These are phyloP conservation scores for Macroglossus sobrinus DNA, from an alignment of 2,113 vertebrate genomes.

Conservation along the genomic window DNA sequence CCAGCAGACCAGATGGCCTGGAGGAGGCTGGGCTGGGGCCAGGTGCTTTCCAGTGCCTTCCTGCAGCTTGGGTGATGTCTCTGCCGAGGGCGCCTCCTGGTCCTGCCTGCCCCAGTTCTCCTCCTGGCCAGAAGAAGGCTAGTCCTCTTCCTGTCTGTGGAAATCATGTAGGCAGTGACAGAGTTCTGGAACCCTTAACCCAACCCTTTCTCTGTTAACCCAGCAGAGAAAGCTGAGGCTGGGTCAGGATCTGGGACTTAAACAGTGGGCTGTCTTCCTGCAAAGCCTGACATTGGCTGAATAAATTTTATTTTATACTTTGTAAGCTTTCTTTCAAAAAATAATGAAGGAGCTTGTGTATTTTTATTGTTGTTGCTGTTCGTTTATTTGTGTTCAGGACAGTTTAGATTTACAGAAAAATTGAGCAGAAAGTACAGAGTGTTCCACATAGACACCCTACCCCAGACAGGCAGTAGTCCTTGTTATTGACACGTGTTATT, in stretches of 20 bases:
- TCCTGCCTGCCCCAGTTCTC: neutral
- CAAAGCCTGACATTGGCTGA: neutral
- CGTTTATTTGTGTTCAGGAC: neutral
- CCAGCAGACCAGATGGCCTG: neutral
- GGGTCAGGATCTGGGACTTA: neutral
- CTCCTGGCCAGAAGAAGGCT: neutral
- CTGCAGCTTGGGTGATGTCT: neutral
- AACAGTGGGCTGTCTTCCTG: neutral
- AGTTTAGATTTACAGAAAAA: neutral
- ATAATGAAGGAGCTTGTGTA: neutral
- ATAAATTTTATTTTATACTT: neutral
- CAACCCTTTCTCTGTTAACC: neutral
- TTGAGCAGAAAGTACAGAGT: neutral
- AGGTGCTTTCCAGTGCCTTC: slow-evolving; percentile 38
- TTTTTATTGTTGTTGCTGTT: too few species aligned
- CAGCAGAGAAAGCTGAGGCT: neutral
- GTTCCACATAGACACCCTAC: too few species aligned
- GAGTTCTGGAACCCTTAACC: neutral
- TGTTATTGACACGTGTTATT: neutral
- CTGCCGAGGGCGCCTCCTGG: neutral
- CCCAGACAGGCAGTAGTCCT: too few species aligned
- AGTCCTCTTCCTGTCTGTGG: neutral
- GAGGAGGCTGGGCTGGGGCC: neutral
- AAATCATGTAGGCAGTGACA: neutral
- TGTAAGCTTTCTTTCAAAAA: neutral